phyloP scores from a whole-genome alignment of 2,113 vertebrate species.

The Oncorhynchus nerka region DNA sequence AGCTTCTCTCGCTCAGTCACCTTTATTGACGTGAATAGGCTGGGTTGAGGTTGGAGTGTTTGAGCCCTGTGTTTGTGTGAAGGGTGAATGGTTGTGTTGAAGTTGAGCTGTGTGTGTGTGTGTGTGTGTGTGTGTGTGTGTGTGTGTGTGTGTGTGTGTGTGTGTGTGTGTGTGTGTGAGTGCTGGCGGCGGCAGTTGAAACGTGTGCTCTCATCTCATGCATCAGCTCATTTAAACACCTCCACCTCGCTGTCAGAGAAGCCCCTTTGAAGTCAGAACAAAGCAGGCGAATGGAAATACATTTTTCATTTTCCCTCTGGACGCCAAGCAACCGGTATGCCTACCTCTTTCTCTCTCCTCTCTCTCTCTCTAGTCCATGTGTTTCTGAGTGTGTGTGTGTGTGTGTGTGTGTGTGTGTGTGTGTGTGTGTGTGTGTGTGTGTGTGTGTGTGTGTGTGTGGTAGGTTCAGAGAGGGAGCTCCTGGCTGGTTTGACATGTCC shows the following conservation, averaged over 20 bases:
- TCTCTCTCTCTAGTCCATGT: background rate
- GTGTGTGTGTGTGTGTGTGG: background rate
- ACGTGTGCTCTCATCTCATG: conserved; percentile 44
- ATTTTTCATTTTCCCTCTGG: conserved; percentile 35
- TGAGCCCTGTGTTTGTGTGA: background rate
- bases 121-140: too few relatives aligned
- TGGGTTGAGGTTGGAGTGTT: conserved; percentile 27
- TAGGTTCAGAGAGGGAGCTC: background rate
- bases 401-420: background rate
- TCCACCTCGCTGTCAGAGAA: conserved; percentile 32
- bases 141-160: too few relatives aligned
- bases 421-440: background rate
- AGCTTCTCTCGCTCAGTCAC: background rate
- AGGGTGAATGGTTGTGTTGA: conserved; percentile 3
- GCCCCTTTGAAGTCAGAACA: conserved; percentile 60
- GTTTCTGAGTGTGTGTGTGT: too few relatives aligned
- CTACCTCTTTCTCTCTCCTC: background rate
- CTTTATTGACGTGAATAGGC: background rate
- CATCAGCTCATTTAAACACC: conserved; percentile 53
- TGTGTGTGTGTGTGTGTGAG: conserved; percentile 30
- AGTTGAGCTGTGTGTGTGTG: conserved; percentile 3
- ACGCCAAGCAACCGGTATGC: conserved; percentile 22
- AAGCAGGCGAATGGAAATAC: conserved; percentile 34
- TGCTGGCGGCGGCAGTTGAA: conserved; percentile 33
- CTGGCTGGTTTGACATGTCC: background rate